Conservation (phyloP, 2,113 vertebrate genomes). For the Sebastes schlegelii region DNA sequence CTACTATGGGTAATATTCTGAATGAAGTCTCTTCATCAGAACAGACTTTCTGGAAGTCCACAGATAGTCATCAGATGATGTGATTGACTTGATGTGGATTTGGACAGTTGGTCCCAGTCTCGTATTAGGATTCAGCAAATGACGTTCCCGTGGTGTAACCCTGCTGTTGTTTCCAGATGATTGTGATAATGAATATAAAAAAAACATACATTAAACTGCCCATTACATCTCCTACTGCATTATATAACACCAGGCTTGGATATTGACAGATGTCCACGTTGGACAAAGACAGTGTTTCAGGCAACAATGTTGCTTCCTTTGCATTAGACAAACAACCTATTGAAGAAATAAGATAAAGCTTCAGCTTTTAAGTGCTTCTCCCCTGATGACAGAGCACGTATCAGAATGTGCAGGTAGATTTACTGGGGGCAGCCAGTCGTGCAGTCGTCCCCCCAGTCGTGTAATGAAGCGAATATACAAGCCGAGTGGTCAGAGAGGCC, state of each 20-base stretch:
- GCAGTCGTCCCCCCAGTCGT: conserved; percentile 58
- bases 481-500: conserved; percentile 81
- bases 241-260: not conserved
- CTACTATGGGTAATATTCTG: not conserved
- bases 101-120: not conserved
- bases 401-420: conserved; percentile 79
- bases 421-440: conserved; percentile 76
- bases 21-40: not conserved
- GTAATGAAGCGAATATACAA: conserved; percentile 80
- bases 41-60: not conserved
- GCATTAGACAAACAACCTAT: conserved; percentile 43
- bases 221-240: not conserved
- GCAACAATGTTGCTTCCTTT: conserved; percentile 24
- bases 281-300: conserved; percentile 10
- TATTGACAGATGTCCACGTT: not conserved
- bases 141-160: not conserved
- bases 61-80: not conserved
- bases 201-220: not conserved
- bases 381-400: conserved; percentile 62
- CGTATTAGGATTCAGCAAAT: not conserved
- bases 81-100: not conserved
- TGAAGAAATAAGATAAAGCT: conserved; percentile 55
- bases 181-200: conserved; percentile 7
- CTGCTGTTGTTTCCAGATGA: not conserved
- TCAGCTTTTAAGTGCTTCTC: conserved; percentile 57